Conservation (phyloP, 2,113 vertebrate genomes). For the Chrysemys picta region DNA sequence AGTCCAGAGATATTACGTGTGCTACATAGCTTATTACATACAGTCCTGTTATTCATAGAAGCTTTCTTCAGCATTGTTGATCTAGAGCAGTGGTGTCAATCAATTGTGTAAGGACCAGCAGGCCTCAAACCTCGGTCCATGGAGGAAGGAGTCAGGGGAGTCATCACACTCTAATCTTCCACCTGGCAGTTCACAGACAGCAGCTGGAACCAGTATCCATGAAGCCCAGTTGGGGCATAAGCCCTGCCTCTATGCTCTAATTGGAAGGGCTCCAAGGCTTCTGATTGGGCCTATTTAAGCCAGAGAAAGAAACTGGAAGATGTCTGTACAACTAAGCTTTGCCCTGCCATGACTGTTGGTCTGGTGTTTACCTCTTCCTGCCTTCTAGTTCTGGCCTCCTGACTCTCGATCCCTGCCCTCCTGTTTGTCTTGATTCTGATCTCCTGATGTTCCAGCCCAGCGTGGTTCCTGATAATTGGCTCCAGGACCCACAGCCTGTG, state of each 20-base stretch:
- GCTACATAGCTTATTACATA: constrained; percentile 37
- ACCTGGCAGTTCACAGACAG: not conserved
- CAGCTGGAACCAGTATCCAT: too few relatives aligned
- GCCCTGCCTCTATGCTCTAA: not conserved
- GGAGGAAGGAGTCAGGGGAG: not conserved
- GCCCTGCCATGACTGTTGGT: not conserved
- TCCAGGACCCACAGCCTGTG: not conserved
- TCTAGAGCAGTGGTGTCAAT: not conserved
- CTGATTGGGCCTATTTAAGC: not conserved
- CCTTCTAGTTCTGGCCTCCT: not conserved
- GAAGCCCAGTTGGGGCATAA: too few relatives aligned
- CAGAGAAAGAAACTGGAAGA: not conserved
- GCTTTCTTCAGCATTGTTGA: not conserved
- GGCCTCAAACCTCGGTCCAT: not conserved
- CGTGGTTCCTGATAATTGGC: not conserved
- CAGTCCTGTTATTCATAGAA: accelerated
- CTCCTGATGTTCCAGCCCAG: too few relatives aligned
- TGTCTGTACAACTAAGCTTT: not conserved
- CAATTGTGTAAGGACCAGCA: not conserved
- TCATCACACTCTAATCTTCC: not conserved
- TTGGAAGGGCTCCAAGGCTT: not conserved
- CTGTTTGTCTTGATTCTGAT: not conserved
- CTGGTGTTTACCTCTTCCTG: not conserved
- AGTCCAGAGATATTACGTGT: not conserved
- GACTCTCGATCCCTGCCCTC: not conserved